Evolutionary conservation across 2,888 invertebrate species (phyloP).

Genomic region (Enchytraeus crypticus): DNA sequence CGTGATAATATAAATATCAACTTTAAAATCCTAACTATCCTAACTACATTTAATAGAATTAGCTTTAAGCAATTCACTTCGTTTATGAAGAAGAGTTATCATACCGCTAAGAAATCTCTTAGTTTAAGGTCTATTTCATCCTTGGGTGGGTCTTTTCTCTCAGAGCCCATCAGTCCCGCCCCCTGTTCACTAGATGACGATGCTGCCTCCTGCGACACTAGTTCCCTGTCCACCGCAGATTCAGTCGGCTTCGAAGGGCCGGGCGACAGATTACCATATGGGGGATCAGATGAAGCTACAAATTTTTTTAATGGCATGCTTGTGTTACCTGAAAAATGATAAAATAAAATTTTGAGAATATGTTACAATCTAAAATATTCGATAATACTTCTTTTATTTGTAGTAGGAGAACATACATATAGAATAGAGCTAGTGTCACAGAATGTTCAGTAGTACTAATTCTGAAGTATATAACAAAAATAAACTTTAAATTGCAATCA

Average conservation of each 20-base stretch:
- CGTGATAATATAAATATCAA: neutral
- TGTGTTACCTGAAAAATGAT: neutral
- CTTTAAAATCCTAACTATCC: neutral
- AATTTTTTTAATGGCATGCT: neutral
- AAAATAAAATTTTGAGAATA: too few relatives aligned
- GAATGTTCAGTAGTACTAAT: too few relatives aligned
- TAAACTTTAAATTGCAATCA: too few relatives aligned
- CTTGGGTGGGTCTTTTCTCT: neutral
- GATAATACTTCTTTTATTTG: too few relatives aligned
- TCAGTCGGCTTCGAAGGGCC: neutral
- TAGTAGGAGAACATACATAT: too few relatives aligned
- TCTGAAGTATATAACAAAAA: too few relatives aligned
- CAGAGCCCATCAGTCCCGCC: too few relatives aligned
- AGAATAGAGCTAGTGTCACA: neutral
- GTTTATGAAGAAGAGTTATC: slow-evolving; percentile 6
- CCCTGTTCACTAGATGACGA: neutral
- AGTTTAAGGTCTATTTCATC: slow-evolving; percentile 37
- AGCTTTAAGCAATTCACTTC: neutral
- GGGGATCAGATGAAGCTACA: slow-evolving; percentile 1
- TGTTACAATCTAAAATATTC: too few relatives aligned
- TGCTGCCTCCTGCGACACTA: too few relatives aligned
- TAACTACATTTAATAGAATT: neutral
- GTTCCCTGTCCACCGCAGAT: neutral
- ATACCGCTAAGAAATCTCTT: slow-evolving; percentile 39
- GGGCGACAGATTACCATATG: neutral